Base-by-base conservation (phyloP, 1,140 invertebrate species). In the Drosophila pseudoobscura region DNA sequence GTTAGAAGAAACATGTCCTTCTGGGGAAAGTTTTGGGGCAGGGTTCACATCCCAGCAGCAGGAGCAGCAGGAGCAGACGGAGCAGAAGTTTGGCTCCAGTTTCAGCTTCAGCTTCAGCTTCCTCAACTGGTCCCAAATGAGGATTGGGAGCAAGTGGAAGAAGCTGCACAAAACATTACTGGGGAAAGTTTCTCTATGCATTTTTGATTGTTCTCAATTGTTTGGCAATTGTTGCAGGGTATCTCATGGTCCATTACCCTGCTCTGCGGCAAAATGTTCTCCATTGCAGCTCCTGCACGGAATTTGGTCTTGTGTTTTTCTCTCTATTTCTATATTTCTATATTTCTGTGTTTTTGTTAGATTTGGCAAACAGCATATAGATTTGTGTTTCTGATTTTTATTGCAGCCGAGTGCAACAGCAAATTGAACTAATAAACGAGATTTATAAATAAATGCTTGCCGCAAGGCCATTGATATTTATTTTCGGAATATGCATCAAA, bases 361-460 rank as follows among this genome's bases (percentile, higher is more conserved):
- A 71, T 41, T 53, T 39, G 31, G 52, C 22, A 55, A 75, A 59
- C 50, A 52, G 22, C 57, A 35, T 17, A 57, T 26, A 75, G 17
- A 76, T 79, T 84, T 70, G 62, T 77, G 57, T 47, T 57, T 64
- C 77, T 77, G 60, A 87, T 80, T 85, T 87, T 80, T 66, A 77
- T 85, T 80, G 73, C 56, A 70, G 55, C 35, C 60, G 73, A 87
- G 63, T 80, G 69, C 68, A 82, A 76, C 64, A 63, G 54, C 65
- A 83, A 83, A 85, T 79, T 84, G 72, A 87, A 87, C 80, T 84
- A 87, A 84, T 84, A 85, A 87, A 84, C 66, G 77, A 70, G 72
- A 70, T 73, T 80, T 76, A 58, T 56, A 84, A 84, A 84, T 63
- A 73, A 74, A 50, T 75, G 22, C 58, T 35, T 41, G 47, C 68